phyloP scores from a whole-genome alignment of 1,140 invertebrate species.

The Ceratosolen solmsi region DNA sequence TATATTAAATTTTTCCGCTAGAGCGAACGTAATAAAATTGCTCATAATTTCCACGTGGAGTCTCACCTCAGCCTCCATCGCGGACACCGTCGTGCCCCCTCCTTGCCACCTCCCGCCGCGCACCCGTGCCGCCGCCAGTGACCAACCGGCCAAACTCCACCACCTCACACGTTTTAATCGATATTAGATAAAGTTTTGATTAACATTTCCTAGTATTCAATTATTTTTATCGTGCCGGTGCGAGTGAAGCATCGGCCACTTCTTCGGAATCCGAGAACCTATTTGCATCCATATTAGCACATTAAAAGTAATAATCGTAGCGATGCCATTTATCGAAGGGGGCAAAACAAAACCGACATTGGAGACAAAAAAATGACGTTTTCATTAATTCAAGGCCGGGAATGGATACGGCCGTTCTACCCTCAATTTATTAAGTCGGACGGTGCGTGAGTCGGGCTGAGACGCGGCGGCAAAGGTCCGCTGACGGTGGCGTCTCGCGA shows the following conservation, averaged over 20 bases:
- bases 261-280: neutral
- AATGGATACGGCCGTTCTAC: neutral
- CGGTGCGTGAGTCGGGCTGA: neutral
- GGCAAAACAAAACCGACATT: neutral
- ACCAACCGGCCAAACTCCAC: too few species aligned
- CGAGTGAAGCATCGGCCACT: neutral
- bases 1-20: neutral
- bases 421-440: conserved; percentile 14
- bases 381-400: neutral
- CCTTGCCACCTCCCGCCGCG: too few species aligned
- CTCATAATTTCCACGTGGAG: too few species aligned
- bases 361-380: neutral
- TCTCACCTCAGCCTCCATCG: too few species aligned
- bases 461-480: neutral
- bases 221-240: neutral
- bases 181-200: neutral
- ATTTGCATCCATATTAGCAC: conserved; percentile 25
- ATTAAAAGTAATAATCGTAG: conserved; percentile 2
- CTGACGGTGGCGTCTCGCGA: neutral
- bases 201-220: neutral
- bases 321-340: conserved; percentile 18
- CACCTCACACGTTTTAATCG: too few species aligned
- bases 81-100: too few species aligned
- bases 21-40: neutral
- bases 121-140: too few species aligned